These are phyloP conservation scores for Eupithecia dodoneata DNA, from an alignment of 2,888 invertebrate genomes.

Conservation along the genomic window DNA sequence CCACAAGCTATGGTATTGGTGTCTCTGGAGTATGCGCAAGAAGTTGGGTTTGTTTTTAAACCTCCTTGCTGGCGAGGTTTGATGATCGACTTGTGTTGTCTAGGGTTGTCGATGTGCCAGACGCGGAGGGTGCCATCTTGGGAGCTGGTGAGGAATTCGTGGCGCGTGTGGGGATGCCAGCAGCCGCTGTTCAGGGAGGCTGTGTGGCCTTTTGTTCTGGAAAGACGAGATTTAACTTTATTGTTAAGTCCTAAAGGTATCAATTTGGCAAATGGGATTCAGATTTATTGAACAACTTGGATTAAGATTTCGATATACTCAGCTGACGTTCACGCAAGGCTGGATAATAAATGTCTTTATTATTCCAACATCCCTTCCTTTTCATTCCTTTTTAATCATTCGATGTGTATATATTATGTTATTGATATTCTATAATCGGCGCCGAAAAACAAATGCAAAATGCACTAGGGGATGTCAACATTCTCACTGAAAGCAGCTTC, in stretches of 20 bases:
- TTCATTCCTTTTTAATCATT: no score
- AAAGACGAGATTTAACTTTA: conserved; percentile 33
- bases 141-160: conserved; percentile 97
- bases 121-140: conserved; percentile 96
- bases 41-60: conserved; percentile 92
- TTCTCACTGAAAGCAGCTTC: no score
- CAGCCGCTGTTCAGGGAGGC: conserved; percentile 94
- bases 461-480: no score
- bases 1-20: conserved; percentile 95
- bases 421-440: no score
- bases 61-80: conserved; percentile 95
- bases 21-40: conserved; percentile 93
- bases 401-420: no score
- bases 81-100: conserved; percentile 91
- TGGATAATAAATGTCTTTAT: no score
- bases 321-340: no score
- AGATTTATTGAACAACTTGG: no score
- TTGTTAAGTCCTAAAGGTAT: not conserved
- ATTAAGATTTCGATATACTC: no score
- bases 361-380: no score
- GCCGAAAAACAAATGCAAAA: no score
- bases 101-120: conserved; percentile 93
- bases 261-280: no score
- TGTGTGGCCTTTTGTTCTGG: conserved; percentile 95
- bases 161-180: conserved; percentile 95